These are phyloP conservation scores for Drosophila parabipectinata DNA, from an alignment of 1,140 invertebrate genomes.

Conservation along the genomic window DNA sequence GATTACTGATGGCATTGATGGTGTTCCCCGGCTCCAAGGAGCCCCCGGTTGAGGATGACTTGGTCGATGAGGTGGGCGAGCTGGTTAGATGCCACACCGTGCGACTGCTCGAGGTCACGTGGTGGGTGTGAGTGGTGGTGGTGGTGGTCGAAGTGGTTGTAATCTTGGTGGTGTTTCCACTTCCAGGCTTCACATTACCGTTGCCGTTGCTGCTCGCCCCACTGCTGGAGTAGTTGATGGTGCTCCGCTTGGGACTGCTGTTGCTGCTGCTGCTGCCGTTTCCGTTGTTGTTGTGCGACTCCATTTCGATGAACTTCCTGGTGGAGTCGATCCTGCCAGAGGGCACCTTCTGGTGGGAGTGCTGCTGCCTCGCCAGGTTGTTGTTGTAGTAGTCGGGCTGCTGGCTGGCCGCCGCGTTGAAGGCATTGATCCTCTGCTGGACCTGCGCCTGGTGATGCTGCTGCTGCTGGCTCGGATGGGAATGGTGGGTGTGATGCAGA, in stretches of 20 bases:
- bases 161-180: constrained; percentile 21
- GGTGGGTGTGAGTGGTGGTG: constrained; percentile 38
- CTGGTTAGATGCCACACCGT: constrained; percentile 81
- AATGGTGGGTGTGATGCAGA: constrained; percentile 42
- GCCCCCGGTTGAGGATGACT: constrained; percentile 62
- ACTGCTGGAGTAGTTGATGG: constrained; percentile 64
- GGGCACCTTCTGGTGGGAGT: constrained; percentile 51
- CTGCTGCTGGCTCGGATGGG: constrained; percentile 49
- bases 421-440: constrained; percentile 80
- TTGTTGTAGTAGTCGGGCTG: constrained; percentile 12
- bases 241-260: constrained; percentile 48
- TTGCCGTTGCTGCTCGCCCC: constrained; percentile 77
- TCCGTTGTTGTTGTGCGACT: constrained; percentile 51
- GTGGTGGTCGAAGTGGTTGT: constrained; percentile 43
- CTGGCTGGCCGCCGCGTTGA: constrained; percentile 74
- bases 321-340: constrained; percentile 67
- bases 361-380: constrained; percentile 42
- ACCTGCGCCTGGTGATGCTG: constrained; percentile 71
- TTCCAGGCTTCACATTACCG: constrained; percentile 59
- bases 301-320: constrained; percentile 77
- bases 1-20: constrained; percentile 83
- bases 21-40: constrained; percentile 47
- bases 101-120: constrained; percentile 71
- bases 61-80: constrained; percentile 73
- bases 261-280: constrained; percentile 22